A percentile compares a stretch with the other conserved stretches of the same genome.
Evolutionary conservation across 1,140 invertebrate genomes (phyloP).

Genomic region (Chrysomallon squamiferum): DNA sequence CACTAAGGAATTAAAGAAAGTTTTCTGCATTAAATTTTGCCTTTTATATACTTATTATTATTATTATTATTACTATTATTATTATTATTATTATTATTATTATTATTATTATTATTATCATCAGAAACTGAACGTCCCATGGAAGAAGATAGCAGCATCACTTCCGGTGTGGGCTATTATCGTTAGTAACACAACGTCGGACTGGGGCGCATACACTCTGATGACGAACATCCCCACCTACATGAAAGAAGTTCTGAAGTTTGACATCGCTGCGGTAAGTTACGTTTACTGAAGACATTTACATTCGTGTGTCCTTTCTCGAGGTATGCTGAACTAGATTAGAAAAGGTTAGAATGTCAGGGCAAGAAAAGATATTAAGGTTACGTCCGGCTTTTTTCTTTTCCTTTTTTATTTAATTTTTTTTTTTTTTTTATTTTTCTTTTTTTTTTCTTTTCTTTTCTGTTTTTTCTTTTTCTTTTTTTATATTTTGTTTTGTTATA

Average conservation of each 20-base stretch:
- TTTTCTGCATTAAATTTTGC: too few relatives aligned
- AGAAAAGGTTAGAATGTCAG: too few relatives aligned
- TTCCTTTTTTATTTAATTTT: too few relatives aligned
- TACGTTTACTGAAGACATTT: neutral
- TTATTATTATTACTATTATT: too few relatives aligned
- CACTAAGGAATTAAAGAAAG: too few relatives aligned
- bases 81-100: too few relatives aligned
- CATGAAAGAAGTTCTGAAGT: slow-evolving; percentile 62
- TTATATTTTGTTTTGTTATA: too few relatives aligned
- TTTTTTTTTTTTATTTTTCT: neutral
- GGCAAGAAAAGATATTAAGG: neutral
- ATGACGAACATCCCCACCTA: slow-evolving; percentile 64
- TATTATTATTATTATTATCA: too few relatives aligned
- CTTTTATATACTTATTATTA: too few relatives aligned
- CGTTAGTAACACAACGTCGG: slow-evolving; percentile 97
- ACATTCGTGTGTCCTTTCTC: neutral
- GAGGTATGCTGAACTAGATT: neutral
- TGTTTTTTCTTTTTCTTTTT: too few relatives aligned
- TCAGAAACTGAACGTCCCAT: slow-evolving; percentile 76
- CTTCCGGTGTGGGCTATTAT: slow-evolving; percentile 98
- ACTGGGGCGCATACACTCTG: slow-evolving; percentile 96
- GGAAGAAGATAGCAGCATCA: slow-evolving; percentile 91
- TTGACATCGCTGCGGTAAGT: slow-evolving; percentile 61
- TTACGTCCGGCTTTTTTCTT: neutral
- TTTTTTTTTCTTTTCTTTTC: too few relatives aligned